Evolutionary conservation across 2,797 vertebrate species (phyloP).

Genomic region (Selene dorsalis): DNA sequence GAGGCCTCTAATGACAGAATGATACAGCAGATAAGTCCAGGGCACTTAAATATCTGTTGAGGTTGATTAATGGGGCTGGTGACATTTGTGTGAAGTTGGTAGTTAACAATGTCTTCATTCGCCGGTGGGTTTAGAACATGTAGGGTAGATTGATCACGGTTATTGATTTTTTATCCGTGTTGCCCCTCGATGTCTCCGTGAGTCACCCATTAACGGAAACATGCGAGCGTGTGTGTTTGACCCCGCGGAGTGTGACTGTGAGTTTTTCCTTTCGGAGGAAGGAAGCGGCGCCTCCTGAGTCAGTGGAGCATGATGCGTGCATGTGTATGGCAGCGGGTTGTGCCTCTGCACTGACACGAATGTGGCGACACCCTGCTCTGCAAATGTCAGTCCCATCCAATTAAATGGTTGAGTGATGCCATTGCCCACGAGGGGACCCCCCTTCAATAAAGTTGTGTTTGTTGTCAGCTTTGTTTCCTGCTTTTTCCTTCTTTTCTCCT

Average conservation of each 20-base stretch:
- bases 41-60: conserved; percentile 72
- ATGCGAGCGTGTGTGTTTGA: conserved; percentile 45
- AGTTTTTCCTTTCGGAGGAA: conserved; percentile 54
- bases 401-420: conserved; percentile 79
- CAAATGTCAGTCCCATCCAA: conserved; percentile 83
- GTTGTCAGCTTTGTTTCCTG: conserved; percentile 61
- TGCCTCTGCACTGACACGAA: conserved; percentile 69
- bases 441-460: conserved; percentile 68
- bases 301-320: conserved; percentile 67
- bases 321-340: conserved; percentile 60
- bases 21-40: conserved; percentile 67
- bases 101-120: conserved; percentile 50
- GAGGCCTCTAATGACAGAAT: conserved; percentile 65
- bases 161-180: conserved; percentile 74
- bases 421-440: conserved; percentile 62
- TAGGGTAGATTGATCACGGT: conserved; percentile 63
- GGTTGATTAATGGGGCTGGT: conserved; percentile 74
- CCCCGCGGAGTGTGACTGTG: conserved; percentile 44
- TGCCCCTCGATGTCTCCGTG: conserved; percentile 57
- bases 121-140: conserved; percentile 53
- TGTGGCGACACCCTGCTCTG: conserved; percentile 74
- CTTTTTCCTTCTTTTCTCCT: conserved; percentile 43
- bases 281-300: conserved; percentile 60
- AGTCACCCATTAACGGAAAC: conserved; percentile 73
- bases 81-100: conserved; percentile 76